phyloP scores from a whole-genome alignment of 2,888 invertebrate species.

The Chloroclysta siterata region DNA sequence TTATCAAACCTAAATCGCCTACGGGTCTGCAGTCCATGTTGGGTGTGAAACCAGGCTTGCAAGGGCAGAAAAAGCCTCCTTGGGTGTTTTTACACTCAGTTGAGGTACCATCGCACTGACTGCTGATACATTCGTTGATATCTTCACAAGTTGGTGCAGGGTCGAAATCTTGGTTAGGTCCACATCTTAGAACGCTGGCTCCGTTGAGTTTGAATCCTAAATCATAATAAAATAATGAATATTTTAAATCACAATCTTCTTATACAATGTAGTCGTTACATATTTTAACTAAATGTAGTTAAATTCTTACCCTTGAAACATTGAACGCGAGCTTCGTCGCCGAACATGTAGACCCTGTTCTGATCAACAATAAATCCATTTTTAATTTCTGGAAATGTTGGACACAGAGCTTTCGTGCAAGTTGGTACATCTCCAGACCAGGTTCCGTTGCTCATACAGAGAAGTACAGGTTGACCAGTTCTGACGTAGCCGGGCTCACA shows the following conservation, averaged over 20 bases:
- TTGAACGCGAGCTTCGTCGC: constrained; percentile 96
- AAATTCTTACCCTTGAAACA: constrained; percentile 88
- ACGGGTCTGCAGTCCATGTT: constrained; percentile 96
- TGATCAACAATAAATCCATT: constrained; percentile 95
- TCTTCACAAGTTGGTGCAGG: constrained; percentile 95
- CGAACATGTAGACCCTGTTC: constrained; percentile 90
- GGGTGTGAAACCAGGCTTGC: constrained; percentile 92
- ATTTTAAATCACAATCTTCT: background rate
- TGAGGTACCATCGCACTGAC: constrained; percentile 95
- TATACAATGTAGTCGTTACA: background rate
- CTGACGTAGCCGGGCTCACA: constrained; percentile 96
- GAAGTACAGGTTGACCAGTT: constrained; percentile 94
- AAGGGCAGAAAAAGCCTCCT: constrained; percentile 95
- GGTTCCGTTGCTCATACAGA: constrained; percentile 97
- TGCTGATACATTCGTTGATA: constrained; percentile 94
- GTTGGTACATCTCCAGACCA: constrained; percentile 97
- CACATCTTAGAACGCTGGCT: constrained; percentile 93
- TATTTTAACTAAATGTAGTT: background rate
- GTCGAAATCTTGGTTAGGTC: constrained; percentile 92
- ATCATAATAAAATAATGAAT: constrained; percentile 23
- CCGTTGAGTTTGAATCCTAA: constrained; percentile 93
- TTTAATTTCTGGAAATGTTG: constrained; percentile 90
- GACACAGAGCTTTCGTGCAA: constrained; percentile 91
- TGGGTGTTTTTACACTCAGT: constrained; percentile 95
- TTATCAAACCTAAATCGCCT: constrained; percentile 93